Evolutionary conservation across 2,888 invertebrate species (phyloP).

Genomic region (Hirtodrosophila histrioides): DNA sequence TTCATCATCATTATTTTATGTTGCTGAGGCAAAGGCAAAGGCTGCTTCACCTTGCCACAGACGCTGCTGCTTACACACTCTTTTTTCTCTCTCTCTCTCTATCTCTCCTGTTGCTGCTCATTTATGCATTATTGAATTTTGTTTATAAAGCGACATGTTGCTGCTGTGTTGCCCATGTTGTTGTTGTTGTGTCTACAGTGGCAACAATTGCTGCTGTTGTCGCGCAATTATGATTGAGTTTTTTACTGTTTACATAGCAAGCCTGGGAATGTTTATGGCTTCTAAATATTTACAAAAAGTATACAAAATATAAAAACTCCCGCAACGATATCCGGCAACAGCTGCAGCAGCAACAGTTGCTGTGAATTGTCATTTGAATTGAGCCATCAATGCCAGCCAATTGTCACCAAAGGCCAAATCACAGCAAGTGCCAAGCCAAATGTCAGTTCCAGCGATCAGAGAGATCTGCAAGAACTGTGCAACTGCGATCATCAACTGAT

Average conservation of each 20-base stretch:
- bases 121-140: constrained; percentile 79
- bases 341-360: constrained; percentile 2
- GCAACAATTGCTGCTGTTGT: constrained; percentile 24
- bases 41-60: constrained; percentile 41
- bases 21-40: constrained; percentile 47
- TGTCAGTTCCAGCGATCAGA: constrained; percentile 55
- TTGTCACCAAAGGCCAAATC: constrained; percentile 70
- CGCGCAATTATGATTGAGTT: constrained; percentile 62
- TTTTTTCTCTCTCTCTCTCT: constrained; percentile 23
- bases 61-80: constrained; percentile 7
- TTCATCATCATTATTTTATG: constrained; percentile 81
- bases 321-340: constrained; percentile 43
- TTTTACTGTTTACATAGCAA: constrained; percentile 53
- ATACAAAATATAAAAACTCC: constrained; percentile 27
- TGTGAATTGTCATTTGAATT: constrained; percentile 42
- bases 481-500: constrained; percentile 34
- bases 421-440: constrained; percentile 70
- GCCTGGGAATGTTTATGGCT: constrained; percentile 60
- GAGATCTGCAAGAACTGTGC: constrained; percentile 12
- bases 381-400: constrained; percentile 62
- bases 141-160: constrained; percentile 72
- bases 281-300: constrained; percentile 49
- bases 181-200: not conserved
- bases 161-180: constrained; percentile 20
- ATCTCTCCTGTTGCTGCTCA: constrained; percentile 31